phyloP scores from a whole-genome alignment of 2,888 invertebrate species.

The Sericinus montela region DNA sequence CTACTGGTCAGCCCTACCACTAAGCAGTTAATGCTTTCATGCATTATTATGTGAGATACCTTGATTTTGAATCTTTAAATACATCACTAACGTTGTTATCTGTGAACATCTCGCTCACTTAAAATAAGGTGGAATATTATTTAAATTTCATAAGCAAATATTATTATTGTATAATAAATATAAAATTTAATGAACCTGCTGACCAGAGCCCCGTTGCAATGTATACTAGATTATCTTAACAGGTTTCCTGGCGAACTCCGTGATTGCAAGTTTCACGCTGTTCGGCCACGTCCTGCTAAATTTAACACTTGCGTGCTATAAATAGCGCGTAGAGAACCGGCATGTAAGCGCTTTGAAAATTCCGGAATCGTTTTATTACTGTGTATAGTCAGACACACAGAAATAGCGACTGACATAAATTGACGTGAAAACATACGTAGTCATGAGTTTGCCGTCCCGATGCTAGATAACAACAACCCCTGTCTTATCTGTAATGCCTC shows the following conservation, averaged over 20 bases:
- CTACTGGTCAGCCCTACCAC: too few species aligned
- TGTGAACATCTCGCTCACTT: too few species aligned
- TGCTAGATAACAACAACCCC: too few species aligned
- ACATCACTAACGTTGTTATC: too few species aligned
- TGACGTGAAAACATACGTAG: neutral
- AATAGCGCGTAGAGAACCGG: neutral
- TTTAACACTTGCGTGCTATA: conserved; percentile 5
- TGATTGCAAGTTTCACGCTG: neutral
- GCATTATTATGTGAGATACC: too few species aligned
- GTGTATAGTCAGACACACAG: neutral
- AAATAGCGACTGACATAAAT: neutral
- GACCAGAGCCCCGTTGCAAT: neutral
- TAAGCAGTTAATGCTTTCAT: too few species aligned
- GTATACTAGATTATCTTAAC: neutral
- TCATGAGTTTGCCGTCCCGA: too few species aligned
- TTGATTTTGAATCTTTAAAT: too few species aligned
- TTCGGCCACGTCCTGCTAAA: conserved; percentile 9
- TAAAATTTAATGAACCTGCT: neutral
- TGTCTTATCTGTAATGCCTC: too few species aligned
- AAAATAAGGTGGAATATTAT: too few species aligned
- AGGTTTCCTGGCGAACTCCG: neutral
- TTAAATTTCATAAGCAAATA: too few species aligned
- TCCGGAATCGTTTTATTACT: neutral
- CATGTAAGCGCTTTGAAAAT: neutral
- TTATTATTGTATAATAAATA: neutral